Evolutionary conservation across 2,888 invertebrate genomes (phyloP).

Genomic region (Luperina testacea): DNA sequence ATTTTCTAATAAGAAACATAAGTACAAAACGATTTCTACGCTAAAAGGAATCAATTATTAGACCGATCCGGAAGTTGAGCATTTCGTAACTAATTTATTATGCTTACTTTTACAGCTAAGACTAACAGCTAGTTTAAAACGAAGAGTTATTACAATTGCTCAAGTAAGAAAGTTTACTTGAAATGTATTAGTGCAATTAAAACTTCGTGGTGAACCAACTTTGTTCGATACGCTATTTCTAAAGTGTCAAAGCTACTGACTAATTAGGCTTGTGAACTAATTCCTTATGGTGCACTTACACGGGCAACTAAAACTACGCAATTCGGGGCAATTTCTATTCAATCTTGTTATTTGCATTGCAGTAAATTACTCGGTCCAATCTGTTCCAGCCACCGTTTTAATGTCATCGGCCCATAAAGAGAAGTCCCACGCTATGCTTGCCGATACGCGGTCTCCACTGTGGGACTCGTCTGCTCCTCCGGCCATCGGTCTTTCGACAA

Average conservation of each 20-base stretch:
- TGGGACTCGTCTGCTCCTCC: not conserved
- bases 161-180: constrained; percentile 17
- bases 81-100: constrained; percentile 67
- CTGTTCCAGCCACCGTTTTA: not conserved
- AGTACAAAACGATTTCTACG: constrained; percentile 68
- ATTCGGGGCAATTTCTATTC: not conserved
- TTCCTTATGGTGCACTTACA: constrained; percentile 4
- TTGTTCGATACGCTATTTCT: constrained; percentile 34
- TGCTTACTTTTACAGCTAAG: constrained; percentile 59
- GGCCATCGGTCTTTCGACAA: not conserved
- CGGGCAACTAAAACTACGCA: not conserved
- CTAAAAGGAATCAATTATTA: constrained; percentile 71
- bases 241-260: constrained; percentile 37
- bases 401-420: not conserved
- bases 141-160: constrained; percentile 16
- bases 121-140: constrained; percentile 46
- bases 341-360: not conserved
- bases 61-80: constrained; percentile 77
- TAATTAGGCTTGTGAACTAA: constrained; percentile 43
- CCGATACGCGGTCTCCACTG: not conserved
- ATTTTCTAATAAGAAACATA: constrained; percentile 49
- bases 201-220: constrained; percentile 24
- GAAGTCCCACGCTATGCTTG: not conserved
- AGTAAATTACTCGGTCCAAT: not conserved
- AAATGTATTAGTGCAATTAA: constrained; percentile 34